Evolutionary conservation across 2,113 vertebrate genomes (phyloP).

Genomic region (Poicephalus meyeri): DNA sequence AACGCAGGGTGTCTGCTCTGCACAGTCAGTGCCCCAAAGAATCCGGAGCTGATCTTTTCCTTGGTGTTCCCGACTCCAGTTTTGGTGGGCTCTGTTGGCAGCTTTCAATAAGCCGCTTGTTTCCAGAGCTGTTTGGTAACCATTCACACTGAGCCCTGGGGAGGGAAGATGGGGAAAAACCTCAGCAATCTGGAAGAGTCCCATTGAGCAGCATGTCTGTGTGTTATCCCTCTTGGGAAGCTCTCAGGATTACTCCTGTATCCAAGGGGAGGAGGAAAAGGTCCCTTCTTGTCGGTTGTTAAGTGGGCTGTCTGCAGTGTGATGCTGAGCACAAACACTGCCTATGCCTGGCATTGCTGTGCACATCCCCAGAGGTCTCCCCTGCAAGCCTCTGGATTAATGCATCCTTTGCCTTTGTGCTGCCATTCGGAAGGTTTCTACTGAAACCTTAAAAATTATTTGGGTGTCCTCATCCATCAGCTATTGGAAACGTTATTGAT

Average conservation of each 20-base stretch:
- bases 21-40: background rate
- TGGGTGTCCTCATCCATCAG: constrained; percentile 41
- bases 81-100: background rate
- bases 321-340: background rate
- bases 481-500: constrained; percentile 31
- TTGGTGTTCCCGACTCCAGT: background rate
- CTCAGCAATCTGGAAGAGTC: background rate
- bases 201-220: rapidly evolving
- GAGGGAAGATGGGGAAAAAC: background rate
- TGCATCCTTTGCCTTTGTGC: background rate
- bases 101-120: background rate
- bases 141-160: background rate
- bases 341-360: rapidly evolving
- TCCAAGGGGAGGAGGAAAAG: background rate
- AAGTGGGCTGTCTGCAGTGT: background rate
- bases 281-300: background rate
- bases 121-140: background rate
- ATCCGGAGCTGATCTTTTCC: background rate
- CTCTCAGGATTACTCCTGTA: background rate
- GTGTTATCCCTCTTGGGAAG: background rate
- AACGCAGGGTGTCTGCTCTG: background rate
- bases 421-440: background rate
- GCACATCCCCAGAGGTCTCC: background rate
- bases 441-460: background rate
- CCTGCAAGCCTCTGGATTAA: background rate